Percentiles rank a stretch among this genome's conserved stretches.
These are phyloP conservation scores for Caenorhabditis angaria DNA, from an alignment of 2,888 invertebrate species.

Conservation along the genomic window DNA sequence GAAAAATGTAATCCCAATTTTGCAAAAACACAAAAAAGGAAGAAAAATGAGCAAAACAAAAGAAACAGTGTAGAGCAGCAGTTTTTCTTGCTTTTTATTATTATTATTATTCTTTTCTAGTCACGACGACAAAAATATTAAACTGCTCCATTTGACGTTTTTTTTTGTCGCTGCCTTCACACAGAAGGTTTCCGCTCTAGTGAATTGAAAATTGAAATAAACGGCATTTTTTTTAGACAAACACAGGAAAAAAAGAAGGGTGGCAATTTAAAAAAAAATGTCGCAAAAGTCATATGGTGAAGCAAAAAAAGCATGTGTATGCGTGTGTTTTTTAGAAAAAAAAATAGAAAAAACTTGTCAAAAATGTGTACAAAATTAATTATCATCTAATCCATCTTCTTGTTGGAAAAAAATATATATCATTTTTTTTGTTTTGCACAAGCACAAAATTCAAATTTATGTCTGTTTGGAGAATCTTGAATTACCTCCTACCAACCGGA, in stretches of 20 bases:
- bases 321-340: too few species aligned
- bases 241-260: slow-evolving; percentile 10
- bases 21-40: background rate
- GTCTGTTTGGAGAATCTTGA: background rate
- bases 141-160: slow-evolving; percentile 39
- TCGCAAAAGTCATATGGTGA: background rate
- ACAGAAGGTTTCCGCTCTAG: slow-evolving; percentile 38
- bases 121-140: slow-evolving; percentile 25
- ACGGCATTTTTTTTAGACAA: slow-evolving; percentile 34
- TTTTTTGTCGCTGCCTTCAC: slow-evolving; percentile 6
- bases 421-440: background rate
- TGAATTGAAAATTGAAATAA: slow-evolving; percentile 44
- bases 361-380: background rate
- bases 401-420: background rate
- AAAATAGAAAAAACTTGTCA: background rate
- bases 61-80: background rate
- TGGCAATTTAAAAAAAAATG: background rate
- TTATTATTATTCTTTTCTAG: background rate
- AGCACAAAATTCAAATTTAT: too few species aligned
- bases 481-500: slow-evolving; percentile 1
- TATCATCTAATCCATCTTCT: slow-evolving; percentile 1
- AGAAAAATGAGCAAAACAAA: background rate
- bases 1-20: background rate
- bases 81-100: background rate
- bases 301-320: background rate